These are phyloP conservation scores for Drosophila setifemur DNA, from an alignment of 1,140 invertebrate genomes.

Conservation along the genomic window DNA sequence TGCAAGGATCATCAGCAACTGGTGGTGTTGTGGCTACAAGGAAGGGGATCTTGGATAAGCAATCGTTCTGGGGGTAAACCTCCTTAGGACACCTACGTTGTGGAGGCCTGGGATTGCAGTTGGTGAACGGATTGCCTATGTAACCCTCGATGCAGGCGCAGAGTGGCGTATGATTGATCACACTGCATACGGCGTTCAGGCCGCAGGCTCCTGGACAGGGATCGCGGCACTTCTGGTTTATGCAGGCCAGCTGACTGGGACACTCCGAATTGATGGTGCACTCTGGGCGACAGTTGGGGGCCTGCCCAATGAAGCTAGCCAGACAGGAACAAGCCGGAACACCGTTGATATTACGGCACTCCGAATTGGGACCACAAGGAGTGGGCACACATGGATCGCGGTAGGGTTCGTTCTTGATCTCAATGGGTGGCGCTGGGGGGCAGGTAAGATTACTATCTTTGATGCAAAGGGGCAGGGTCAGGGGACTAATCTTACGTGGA, in stretches of 20 bases:
- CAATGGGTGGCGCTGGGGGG: slow-evolving; percentile 85
- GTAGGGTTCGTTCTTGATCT: slow-evolving; percentile 85
- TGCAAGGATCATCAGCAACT: slow-evolving; percentile 84
- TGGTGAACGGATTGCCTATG: slow-evolving; percentile 88
- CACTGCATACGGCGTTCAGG: slow-evolving; percentile 88
- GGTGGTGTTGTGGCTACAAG: slow-evolving; percentile 60
- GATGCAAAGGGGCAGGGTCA: neutral
- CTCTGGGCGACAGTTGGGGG: slow-evolving; percentile 92
- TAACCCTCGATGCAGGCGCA: slow-evolving; percentile 88
- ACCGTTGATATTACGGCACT: slow-evolving; percentile 88
- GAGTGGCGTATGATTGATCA: slow-evolving; percentile 85
- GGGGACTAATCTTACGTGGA: slow-evolving; percentile 87
- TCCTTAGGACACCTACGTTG: slow-evolving; percentile 47
- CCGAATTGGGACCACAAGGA: slow-evolving; percentile 91
- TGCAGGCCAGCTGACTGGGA: slow-evolving; percentile 90
- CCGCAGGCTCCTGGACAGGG: slow-evolving; percentile 94
- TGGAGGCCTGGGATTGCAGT: slow-evolving; percentile 85
- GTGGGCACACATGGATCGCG: slow-evolving; percentile 89
- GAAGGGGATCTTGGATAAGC: slow-evolving; percentile 1
- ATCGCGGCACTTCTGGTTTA: slow-evolving; percentile 90
- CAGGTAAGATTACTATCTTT: neutral
- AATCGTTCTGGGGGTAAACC: neutral
- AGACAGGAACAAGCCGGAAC: slow-evolving; percentile 90
- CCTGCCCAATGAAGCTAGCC: slow-evolving; percentile 89
- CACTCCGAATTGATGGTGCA: slow-evolving; percentile 93